Evolutionary conservation across 2,113 vertebrate species (phyloP), one percentile per base, ranked within the genome.

Genomic region (Cynoglossus semilaevis): DNA sequence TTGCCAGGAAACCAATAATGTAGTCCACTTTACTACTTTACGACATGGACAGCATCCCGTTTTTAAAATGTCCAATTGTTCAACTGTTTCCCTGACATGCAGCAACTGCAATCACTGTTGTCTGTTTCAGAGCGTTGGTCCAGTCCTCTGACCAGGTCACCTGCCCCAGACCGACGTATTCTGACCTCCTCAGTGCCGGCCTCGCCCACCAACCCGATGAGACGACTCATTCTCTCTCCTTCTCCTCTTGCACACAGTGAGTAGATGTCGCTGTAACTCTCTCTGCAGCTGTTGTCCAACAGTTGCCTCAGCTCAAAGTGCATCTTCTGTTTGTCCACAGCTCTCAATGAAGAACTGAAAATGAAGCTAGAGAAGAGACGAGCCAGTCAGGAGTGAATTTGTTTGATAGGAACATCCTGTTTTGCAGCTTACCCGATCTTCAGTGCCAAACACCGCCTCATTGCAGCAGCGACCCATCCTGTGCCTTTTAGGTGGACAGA

Each of bases 191-290:
- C 87, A 2, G 87, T 84, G 52, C 89, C 88, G n/a, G 88, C 90
- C 35, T 91, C 89, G 0, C 90, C 90, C 47, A 88, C 88, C 67
- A 91, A 88, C 80, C 89, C 90, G 0, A 88, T 91, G 88, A 88
- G 86, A 66, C 75, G 90, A 2, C 89, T 91, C 58, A 85, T 91
- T 51, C 85, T 89, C 52, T 89, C 89, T 15, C 90, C 90, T 9
- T 91, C 90, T 1, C 90, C 90, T 53, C 87, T 91, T 0, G 50
- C 88, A 53, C 90, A 91, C 35, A 83, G 90, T 91, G 50, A 89
- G 88, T 78, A 49, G 15, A 61, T 9, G 1, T 29, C 2, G 22
- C 22, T 29, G 2, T 29, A 29, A 29, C 18, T 46, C 2, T n/a
- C 17, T 15, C 1, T 10, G 19, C 8, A 8, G 37, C 51, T 34